Conservation (phyloP, 2,888 invertebrate genomes). For the Athalia rosae region DNA sequence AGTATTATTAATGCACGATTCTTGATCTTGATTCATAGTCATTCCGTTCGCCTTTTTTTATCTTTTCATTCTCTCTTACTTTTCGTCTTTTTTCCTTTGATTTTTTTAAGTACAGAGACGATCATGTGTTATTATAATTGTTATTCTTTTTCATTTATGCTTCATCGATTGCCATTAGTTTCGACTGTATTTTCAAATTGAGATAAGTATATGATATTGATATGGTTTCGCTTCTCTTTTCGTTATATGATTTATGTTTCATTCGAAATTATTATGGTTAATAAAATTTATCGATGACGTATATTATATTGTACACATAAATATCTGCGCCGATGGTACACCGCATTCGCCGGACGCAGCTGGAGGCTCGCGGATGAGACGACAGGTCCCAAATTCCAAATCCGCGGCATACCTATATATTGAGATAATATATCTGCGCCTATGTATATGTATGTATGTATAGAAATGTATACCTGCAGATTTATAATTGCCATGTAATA, state of each 20-base stretch:
- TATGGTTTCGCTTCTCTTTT: too few species aligned
- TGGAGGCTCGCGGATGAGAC: conserved; percentile 63
- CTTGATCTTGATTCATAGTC: background rate
- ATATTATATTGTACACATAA: background rate
- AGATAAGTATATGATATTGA: too few species aligned
- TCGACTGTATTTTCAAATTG: too few species aligned
- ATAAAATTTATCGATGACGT: background rate
- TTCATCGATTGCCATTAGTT: too few species aligned
- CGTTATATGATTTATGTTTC: too few species aligned
- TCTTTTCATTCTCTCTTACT: conserved; percentile 35
- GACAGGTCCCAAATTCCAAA: conserved; percentile 55
- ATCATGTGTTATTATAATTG: background rate
- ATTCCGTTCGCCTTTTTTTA: conserved; percentile 45
- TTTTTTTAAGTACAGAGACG: conserved; percentile 35
- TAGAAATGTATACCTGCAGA: background rate
- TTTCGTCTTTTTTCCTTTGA: conserved; percentile 21
- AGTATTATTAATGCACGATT: conserved; percentile 69
- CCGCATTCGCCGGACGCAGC: conserved; percentile 48
- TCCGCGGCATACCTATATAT: conserved; percentile 28
- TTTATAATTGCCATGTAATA: background rate
- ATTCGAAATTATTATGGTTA: too few species aligned
- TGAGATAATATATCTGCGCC: conserved; percentile 18
- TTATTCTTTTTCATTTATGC: too few species aligned
- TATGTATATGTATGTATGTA: conserved; percentile 1
- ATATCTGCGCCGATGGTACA: background rate